Evolutionary conservation across 2,888 invertebrate species (phyloP), one percentile per base, ranked within the genome.

Genomic region (Mythimna loreyi): DNA sequence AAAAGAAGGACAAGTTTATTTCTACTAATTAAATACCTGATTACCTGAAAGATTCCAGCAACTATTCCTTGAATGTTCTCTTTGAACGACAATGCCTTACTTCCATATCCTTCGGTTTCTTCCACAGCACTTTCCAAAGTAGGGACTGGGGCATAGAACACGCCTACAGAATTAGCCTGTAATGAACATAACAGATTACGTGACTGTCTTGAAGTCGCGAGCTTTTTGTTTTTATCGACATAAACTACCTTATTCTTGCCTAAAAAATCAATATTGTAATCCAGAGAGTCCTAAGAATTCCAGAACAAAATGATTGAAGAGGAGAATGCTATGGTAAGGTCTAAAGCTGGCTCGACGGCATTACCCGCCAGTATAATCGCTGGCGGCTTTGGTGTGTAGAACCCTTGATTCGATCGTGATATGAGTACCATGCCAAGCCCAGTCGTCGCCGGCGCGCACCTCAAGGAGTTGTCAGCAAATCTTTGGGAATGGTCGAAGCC

Each of bases 31-130:
- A 57, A 28, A 13, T 8, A 36, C 19, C 19, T 40, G 40, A 23
- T 13, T 58, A 96, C 96, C 89, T 96, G 96, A 69, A 96, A 93
- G 7, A 96, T 70, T 19, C 93, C 94, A 33, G 94, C 93, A 13
- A 92, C 93, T 9, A 92, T 76, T 40, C 87, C 86, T 49, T 95
- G 93, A 30, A 94, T 72, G 69, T 93, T 94, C 72, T 96, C 96
- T 69, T 96, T 95, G 19, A 92, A 68, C 0, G 96, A 91, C 0
- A 94, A 84, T 1, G 86, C 80, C 72, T 92, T 92, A 78, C 96
- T 96, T n/a, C 91, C 94, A 23, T 88, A 80, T 1, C 92, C 96
- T 78, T 96, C 96, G 0, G 89, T 90, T 83, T 96, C 96, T 25
- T 92, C 77, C 33, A 92, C 68, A 2, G 92, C 95, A 13, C 89